A percentile compares a stretch with the other conserved stretches of the same genome.
Evolutionary conservation across 2,113 vertebrate genomes (phyloP).

Genomic region (Peromyscus polionotus): DNA sequence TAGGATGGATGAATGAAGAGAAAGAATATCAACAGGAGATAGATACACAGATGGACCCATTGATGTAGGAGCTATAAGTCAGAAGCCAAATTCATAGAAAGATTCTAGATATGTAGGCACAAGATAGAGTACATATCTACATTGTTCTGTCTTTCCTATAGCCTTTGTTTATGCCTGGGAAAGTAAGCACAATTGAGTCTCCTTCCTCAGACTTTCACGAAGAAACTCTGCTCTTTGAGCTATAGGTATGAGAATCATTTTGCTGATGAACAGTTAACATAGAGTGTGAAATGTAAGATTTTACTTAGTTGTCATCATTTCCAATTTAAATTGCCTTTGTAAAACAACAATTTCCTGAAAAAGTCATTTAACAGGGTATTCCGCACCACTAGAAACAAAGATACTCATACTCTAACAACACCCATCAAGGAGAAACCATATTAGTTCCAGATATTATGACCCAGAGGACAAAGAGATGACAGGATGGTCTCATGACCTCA

Average conservation of each 20-base stretch:
- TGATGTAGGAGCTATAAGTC: neutral
- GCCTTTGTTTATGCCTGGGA: neutral
- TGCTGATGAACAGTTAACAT: neutral
- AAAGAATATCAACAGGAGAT: neutral
- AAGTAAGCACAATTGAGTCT: neutral
- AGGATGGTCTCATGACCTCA: neutral
- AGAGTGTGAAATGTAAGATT: slow-evolving; percentile 23
- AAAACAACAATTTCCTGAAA: neutral
- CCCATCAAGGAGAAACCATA: neutral
- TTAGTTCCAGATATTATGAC: neutral
- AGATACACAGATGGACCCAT: neutral
- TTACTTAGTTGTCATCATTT: neutral
- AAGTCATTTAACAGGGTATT: neutral
- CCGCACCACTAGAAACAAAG: slow-evolving; percentile 5
- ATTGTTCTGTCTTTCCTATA: neutral
- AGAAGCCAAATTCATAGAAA: neutral
- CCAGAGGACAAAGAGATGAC: neutral
- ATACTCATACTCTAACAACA: neutral
- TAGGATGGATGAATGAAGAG: neutral
- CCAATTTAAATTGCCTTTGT: neutral
- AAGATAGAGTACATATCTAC: neutral
- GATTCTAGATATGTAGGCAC: neutral
- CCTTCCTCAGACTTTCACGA: slow-evolving; percentile 8
- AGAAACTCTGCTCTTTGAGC: slow-evolving; percentile 24
- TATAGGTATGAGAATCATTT: slow-evolving; percentile 6